Evolutionary conservation across 2,113 vertebrate species (phyloP), one percentile per base, ranked within the genome.

Genomic region (Vidua macroura): DNA sequence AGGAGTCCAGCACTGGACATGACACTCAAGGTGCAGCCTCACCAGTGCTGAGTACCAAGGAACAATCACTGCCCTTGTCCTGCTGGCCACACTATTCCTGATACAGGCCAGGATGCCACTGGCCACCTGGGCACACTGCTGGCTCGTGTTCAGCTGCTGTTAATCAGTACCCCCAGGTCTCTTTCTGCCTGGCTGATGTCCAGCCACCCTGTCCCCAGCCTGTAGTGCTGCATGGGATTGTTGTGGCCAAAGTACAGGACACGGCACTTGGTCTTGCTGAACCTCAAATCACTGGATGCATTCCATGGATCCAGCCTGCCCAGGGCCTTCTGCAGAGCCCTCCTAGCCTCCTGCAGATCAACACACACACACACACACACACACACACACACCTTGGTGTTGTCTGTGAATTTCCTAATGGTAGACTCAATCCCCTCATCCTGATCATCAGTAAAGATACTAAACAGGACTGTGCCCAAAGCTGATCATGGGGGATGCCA

Each of bases 401-500:
- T 1, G 1, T 23, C 33, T 56, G 27, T 3, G 10, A 55, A 37
- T 37, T 46, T 80, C 33, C 27, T 37, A 10, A 20, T 46, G 41
- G 33, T 13, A 56, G 33, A 46, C 33, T 67, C 27, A 46, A 25
- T 67, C 10, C 27, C 16, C 16, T 67, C 52, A 37, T 27, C 27
- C 13, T 1, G 2, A 5, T 25, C 33, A 56, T 31, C 33, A 37
- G 2, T 56, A 33, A 67, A 39, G 28, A 25, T 13, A 16, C 8
- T 27, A 17, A 68, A 33, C 14, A 48, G 2, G 51, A 8, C 5
- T 6, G 21, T 52, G 21, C 41, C 27, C 62, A 27, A 12, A 1
- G 16, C 13, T 33, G 63, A 21, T 56, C 5, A 0, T 48, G n/a
- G 43, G 21, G 11, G 22, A 25, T 0, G 1, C 52, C 52, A 39